These are phyloP conservation scores for Brachyrhaphis roseni DNA, from an alignment of 2,797 vertebrate genomes.

Conservation along the genomic window DNA sequence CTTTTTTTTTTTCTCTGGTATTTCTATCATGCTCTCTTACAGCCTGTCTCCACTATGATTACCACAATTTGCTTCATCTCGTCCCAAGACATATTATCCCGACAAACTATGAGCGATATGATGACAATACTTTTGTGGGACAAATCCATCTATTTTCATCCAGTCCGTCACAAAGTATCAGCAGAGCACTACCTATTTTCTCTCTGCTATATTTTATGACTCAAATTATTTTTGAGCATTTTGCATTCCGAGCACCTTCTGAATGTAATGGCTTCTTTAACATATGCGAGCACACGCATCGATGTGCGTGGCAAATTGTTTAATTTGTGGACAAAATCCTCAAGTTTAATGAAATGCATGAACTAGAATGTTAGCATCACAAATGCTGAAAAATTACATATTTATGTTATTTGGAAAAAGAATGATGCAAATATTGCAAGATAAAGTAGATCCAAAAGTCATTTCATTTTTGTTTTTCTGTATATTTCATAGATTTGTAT, in stretches of 20 bases:
- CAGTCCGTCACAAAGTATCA: constrained; percentile 5
- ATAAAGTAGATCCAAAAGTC: constrained; percentile 16
- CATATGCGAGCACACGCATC: neutral
- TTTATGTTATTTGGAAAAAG: neutral
- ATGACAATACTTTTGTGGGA: constrained; percentile 13
- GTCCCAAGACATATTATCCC: constrained; percentile 31
- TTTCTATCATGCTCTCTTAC: constrained; percentile 14
- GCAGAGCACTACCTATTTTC: constrained; percentile 1
- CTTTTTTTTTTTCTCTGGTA: constrained; percentile 8
- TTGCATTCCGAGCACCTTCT: neutral
- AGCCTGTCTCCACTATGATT: constrained; percentile 30
- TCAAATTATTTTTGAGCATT: constrained; percentile 7
- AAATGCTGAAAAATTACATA: constrained; percentile 3
- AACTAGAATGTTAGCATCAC: neutral
- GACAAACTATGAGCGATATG: constrained; percentile 22
- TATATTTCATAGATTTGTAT: constrained; percentile 22
- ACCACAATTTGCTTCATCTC: constrained; percentile 37
- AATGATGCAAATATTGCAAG: constrained; percentile 14
- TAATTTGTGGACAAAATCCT: neutral
- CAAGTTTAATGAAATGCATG: neutral
- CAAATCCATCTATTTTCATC: constrained; percentile 17
- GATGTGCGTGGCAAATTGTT: neutral
- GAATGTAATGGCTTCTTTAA: neutral
- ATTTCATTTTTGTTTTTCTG: constrained; percentile 19
- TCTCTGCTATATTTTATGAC: constrained; percentile 1